Conservation (phyloP, 2,113 vertebrate genomes). For the Myocastor coypus region DNA sequence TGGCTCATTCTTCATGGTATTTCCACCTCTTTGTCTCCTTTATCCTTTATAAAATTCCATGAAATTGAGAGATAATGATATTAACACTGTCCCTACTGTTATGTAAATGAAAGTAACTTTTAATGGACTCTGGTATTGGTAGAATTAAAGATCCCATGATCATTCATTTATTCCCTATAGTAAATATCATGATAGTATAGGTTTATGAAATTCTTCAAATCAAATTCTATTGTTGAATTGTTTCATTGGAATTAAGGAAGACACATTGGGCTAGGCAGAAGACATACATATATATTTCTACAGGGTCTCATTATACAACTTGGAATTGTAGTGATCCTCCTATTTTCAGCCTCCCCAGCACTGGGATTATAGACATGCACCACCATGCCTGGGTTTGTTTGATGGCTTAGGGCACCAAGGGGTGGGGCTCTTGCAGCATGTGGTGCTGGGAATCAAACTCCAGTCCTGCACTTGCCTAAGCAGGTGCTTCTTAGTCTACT, state of each 20-base stretch:
- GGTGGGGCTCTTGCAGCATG: no score
- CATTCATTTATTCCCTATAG: neutral
- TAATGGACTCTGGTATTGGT: neutral
- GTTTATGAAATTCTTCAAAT: neutral
- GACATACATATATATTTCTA: neutral
- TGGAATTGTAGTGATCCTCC: no score
- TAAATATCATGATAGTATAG: neutral
- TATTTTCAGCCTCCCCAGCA: no score
- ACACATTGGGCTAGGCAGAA: neutral
- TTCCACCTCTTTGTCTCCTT: neutral
- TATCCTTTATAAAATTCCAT: neutral
- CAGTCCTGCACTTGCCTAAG: no score
- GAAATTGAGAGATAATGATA: neutral
- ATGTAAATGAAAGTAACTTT: neutral
- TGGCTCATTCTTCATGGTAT: neutral
- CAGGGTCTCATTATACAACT: no score
- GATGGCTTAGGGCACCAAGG: no score
- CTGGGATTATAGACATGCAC: no score
- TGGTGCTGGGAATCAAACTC: no score
- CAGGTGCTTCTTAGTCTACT: no score
- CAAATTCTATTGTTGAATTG: neutral
- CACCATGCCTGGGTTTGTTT: no score
- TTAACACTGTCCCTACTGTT: neutral
- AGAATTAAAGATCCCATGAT: neutral
- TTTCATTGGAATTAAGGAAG: neutral